Conservation (phyloP, 2,113 vertebrate genomes). For the Halichoeres trimaculatus region DNA sequence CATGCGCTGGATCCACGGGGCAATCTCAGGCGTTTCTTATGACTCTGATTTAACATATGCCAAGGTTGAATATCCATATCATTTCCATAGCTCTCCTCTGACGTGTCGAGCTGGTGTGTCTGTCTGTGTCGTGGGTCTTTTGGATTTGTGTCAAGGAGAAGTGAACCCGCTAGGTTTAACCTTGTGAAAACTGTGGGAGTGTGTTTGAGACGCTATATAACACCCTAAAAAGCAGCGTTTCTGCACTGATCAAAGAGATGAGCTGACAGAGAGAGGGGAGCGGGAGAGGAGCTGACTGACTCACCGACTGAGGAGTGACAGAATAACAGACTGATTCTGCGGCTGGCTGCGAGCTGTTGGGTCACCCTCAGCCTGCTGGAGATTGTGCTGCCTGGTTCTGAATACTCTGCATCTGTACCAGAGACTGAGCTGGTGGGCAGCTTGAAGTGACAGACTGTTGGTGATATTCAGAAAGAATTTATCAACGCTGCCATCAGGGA, state of each 20-base stretch:
- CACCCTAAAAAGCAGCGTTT: constrained; percentile 35
- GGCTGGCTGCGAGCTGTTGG: constrained; percentile 5
- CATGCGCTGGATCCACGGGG: constrained; percentile 29
- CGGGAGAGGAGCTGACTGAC: constrained; percentile 26
- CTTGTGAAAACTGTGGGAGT: constrained; percentile 56
- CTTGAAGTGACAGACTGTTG: neutral
- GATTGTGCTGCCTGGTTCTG: neutral
- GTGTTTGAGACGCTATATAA: constrained; percentile 20
- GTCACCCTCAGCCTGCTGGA: constrained; percentile 29
- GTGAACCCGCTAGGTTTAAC: constrained; percentile 50
- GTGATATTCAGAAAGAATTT: neutral
- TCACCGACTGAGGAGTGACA: constrained; percentile 19
- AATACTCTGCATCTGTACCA: neutral
- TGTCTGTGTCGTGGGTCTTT: neutral
- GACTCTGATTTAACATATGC: constrained; percentile 45
- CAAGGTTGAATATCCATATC: constrained; percentile 46
- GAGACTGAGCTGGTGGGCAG: neutral
- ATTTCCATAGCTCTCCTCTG: constrained; percentile 28
- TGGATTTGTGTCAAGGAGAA: constrained; percentile 39
- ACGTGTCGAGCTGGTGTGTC: neutral
- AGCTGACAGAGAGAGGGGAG: constrained; percentile 35
- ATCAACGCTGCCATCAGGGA: neutral
- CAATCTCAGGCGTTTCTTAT: constrained; percentile 15
- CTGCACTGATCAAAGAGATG: constrained; percentile 43
- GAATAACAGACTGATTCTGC: constrained; percentile 20